A percentile compares a stretch with the other conserved stretches of the same genome.
Conservation (phyloP, 2,113 vertebrate genomes). For the Thamnophis sirtalis region DNA sequence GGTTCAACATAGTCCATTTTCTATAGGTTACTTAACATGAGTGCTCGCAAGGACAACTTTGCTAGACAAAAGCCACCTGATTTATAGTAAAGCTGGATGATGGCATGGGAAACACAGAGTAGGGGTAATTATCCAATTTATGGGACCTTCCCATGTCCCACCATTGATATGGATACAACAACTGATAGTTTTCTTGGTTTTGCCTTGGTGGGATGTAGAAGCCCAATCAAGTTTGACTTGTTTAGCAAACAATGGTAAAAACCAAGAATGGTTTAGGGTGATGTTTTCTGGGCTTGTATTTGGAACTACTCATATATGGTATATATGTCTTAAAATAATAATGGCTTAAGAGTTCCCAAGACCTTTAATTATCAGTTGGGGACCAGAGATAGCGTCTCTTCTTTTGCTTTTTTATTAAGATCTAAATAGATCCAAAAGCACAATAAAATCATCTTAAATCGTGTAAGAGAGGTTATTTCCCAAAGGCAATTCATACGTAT, state of each 20-base stretch:
- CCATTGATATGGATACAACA: background rate
- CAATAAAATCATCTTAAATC: background rate
- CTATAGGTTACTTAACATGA: background rate
- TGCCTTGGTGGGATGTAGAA: background rate
- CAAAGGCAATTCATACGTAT: background rate
- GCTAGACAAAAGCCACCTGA: background rate
- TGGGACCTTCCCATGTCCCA: background rate
- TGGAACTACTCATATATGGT: background rate
- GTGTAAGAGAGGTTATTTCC: background rate
- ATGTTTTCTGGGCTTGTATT: background rate
- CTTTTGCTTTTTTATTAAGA: background rate
- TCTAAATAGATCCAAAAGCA: background rate
- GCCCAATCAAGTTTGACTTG: background rate
- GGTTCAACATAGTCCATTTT: background rate
- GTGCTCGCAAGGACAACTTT: background rate
- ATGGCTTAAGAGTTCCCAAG: background rate
- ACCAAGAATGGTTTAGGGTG: background rate
- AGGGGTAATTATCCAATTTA: background rate
- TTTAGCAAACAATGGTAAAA: background rate
- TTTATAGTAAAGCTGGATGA: background rate
- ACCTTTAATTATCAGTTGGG: background rate
- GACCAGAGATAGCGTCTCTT: background rate
- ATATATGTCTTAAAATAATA: background rate
- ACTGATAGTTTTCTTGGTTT: background rate
- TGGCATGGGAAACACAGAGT: background rate